phyloP scores from a whole-genome alignment of 2,888 invertebrate genomes.

The Nemotelus pantherinus region DNA sequence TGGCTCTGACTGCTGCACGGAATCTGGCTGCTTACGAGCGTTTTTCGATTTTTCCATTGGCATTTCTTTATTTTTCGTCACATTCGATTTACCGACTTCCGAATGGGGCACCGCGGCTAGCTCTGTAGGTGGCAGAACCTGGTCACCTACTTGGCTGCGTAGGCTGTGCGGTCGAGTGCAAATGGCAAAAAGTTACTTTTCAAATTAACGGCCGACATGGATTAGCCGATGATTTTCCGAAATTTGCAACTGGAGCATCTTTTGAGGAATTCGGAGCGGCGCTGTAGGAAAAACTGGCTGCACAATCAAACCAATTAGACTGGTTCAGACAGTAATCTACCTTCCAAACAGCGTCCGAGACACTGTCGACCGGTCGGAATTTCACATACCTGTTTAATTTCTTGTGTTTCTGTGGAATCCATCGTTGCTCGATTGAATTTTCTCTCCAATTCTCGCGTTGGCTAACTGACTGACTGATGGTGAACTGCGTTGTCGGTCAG shows the following conservation, averaged over 20 bases:
- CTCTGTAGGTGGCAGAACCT: slow-evolving; percentile 37
- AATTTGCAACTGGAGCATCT: not conserved
- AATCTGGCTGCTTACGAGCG: slow-evolving; percentile 8
- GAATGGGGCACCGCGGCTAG: slow-evolving; percentile 9
- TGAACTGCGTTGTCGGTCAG: not conserved
- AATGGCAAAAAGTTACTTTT: not conserved
- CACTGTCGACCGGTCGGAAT: slow-evolving; percentile 1
- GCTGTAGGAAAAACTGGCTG: not conserved
- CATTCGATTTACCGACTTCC: slow-evolving; percentile 10
- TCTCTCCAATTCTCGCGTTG: slow-evolving; percentile 39
- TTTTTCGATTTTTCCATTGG: slow-evolving; percentile 37
- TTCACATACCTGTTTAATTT: slow-evolving; percentile 60
- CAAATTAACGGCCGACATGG: not conserved
- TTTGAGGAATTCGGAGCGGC: not conserved
- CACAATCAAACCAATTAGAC: not conserved
- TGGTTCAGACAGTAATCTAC: not conserved
- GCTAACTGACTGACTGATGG: not conserved
- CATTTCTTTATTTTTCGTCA: not conserved
- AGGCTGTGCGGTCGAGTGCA: not conserved
- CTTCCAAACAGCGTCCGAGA: slow-evolving; percentile 1
- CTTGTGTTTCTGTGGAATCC: slow-evolving; percentile 62
- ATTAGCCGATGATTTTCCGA: not conserved
- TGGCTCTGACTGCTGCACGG: slow-evolving; percentile 17
- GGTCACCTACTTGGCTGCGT: slow-evolving; percentile 34
- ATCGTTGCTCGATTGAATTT: slow-evolving; percentile 53